Evolutionary conservation across 2,888 invertebrate species (phyloP), one percentile per base, ranked within the genome.

Genomic region (Sepiola atlantica): DNA sequence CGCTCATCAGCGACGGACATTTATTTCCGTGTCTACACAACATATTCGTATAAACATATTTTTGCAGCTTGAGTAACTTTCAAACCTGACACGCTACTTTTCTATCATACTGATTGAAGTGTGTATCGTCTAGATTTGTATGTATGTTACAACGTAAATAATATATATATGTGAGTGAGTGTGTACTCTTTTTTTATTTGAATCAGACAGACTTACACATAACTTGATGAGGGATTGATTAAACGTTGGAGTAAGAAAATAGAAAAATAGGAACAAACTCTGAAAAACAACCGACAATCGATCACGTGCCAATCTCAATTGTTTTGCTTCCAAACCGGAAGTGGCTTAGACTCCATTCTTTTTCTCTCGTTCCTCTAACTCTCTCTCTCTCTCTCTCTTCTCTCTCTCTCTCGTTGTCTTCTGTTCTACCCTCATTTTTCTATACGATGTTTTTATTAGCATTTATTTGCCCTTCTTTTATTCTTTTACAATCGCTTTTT

Each of bases 121-220:
- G 45, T 45, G 45, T 45, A 45, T 45, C 2, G 8, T 4, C 8
- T 8, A 45, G 8, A 45, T 45, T 45, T 45, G 45, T 45, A 45
- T 8, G 4, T 45, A 45, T 45, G 8, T 45, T 45, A 45, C 45
- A 45, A 45, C 45, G 45, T 45, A 8, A 45, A n/a, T n/a, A n/a
- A 77, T 77, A n/a, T 77, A 77, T 77, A n/a, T 77, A 77, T 77
- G n/a, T 77, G n/a, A n/a, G n/a, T 77, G n/a, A n/a, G n/a, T 77
- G 32, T 77, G 16, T n/a, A n/a, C 12, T 16, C 32, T n/a, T 77
- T n/a, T 28, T 18, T 8, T 18, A 20, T 24, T 24, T 0, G 0
- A 16, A n/a, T 77, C n/a, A n/a, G 77, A n/a, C 77, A 77, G 32
- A 77, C 77, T 28, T n/a, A 18, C n/a, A 2, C 1, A 16, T 12